Percentiles rank a stretch among this genome's conserved stretches.
Evolutionary conservation across 2,888 invertebrate species (phyloP).

Genomic region (Tipula vernalis): DNA sequence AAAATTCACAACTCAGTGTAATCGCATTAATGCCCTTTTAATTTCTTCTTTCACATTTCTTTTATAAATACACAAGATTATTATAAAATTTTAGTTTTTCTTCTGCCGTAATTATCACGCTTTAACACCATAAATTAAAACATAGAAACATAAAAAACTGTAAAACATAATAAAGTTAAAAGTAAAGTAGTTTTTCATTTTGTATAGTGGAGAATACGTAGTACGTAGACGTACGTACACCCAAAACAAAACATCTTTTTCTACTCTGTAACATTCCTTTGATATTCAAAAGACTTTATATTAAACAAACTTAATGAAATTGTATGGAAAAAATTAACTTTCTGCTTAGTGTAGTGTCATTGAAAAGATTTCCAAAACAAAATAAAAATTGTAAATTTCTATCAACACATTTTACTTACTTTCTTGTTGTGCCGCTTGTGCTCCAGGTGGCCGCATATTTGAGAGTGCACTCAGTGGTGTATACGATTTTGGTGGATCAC

Average conservation of each 20-base stretch:
- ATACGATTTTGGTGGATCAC: constrained; percentile 49
- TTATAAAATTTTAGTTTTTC: background rate
- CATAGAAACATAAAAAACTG: background rate
- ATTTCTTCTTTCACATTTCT: background rate
- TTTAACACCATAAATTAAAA: background rate
- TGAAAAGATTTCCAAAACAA: background rate
- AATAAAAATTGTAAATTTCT: background rate
- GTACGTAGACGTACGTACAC: background rate
- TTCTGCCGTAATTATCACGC: background rate
- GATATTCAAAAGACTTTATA: background rate
- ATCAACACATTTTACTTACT: constrained; percentile 13
- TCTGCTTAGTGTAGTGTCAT: background rate
- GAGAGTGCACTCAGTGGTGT: constrained; percentile 73
- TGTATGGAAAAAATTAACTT: background rate
- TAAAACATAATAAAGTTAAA: background rate
- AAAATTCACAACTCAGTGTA: background rate
- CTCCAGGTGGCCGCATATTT: constrained; percentile 75
- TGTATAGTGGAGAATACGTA: background rate
- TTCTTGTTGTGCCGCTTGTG: constrained; percentile 34
- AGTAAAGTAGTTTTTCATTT: background rate
- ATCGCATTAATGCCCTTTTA: background rate
- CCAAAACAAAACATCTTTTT: background rate
- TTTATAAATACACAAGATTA: background rate
- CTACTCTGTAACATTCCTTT: background rate
- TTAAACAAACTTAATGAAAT: background rate